Evolutionary conservation across 2,797 vertebrate species (phyloP).

Genomic region (Scolopax bukidnonensis): DNA sequence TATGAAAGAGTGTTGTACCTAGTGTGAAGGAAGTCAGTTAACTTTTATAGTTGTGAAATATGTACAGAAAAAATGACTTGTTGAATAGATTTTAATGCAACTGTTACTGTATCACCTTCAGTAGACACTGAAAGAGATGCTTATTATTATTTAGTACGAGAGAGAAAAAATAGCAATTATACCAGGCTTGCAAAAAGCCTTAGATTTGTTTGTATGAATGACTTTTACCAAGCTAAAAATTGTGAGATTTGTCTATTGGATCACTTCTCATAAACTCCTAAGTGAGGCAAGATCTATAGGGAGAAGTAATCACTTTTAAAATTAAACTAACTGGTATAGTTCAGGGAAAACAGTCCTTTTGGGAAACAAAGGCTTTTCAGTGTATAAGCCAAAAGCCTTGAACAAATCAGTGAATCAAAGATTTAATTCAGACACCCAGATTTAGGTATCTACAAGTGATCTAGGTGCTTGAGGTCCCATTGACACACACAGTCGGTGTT

Average conservation of each 20-base stretch:
- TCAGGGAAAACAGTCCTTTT: not conserved
- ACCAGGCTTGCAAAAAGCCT: not conserved
- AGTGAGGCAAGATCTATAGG: not conserved
- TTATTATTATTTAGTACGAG: not conserved
- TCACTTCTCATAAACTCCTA: not conserved
- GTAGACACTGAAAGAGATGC: not conserved
- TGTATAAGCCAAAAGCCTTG: not conserved
- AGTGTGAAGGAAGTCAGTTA: not conserved
- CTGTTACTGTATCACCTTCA: not conserved
- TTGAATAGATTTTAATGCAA: not conserved
- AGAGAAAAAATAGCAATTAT: not conserved
- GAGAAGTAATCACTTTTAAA: not conserved
- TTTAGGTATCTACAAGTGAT: not conserved
- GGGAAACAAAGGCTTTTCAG: not conserved
- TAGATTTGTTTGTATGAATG: not conserved
- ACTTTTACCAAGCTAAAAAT: not conserved
- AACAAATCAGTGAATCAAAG: not conserved
- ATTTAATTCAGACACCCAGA: not conserved
- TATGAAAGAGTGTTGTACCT: not conserved
- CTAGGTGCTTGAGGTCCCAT: not conserved
- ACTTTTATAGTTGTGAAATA: not conserved
- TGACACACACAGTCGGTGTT: fast-evolving
- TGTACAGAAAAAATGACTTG: not conserved
- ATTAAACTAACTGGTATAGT: not conserved
- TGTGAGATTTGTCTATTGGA: not conserved